phyloP scores from a whole-genome alignment of 2,888 invertebrate genomes.

The Ectemnius lituratus region DNA sequence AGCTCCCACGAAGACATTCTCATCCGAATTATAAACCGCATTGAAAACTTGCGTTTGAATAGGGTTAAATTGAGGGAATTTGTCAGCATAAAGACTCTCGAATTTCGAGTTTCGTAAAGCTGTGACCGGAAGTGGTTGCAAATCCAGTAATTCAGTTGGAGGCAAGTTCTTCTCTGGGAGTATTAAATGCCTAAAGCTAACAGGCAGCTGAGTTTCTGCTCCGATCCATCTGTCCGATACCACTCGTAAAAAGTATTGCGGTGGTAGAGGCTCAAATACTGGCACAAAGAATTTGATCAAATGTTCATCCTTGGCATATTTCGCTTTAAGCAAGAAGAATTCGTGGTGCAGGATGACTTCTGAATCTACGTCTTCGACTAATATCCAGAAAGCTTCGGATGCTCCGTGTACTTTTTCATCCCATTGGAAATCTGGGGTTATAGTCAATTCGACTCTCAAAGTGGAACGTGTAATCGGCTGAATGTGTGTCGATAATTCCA shows the following conservation, averaged over 20 bases:
- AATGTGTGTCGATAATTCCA: constrained; percentile 97
- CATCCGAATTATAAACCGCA: constrained; percentile 98
- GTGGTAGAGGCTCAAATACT: constrained; percentile 98
- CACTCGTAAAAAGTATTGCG: constrained; percentile 96
- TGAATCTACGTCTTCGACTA: constrained; percentile 92
- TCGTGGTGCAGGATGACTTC: constrained; percentile 95
- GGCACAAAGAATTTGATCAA: constrained; percentile 98
- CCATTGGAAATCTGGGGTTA: constrained; percentile 99
- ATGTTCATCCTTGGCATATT: constrained; percentile 96
- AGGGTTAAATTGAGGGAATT: constrained; percentile 97
- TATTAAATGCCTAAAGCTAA: constrained; percentile 97
- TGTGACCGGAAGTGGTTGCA: constrained; percentile 96
- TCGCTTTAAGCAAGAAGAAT: constrained; percentile 93
- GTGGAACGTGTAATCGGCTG: constrained; percentile 98
- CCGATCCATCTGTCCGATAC: constrained; percentile 96
- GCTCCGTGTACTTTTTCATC: constrained; percentile 94
- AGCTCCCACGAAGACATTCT: constrained; percentile 97
- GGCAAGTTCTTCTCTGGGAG: constrained; percentile 99
- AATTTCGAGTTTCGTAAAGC: constrained; percentile 93
- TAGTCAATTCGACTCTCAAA: constrained; percentile 95
- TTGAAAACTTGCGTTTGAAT: constrained; percentile 99
- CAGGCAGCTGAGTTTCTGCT: constrained; percentile 96
- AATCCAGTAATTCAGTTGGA: constrained; percentile 96
- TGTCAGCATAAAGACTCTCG: constrained; percentile 90
- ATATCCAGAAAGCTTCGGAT: constrained; percentile 92